Percentiles rank a stretch among this genome's conserved stretches.
phyloP scores from a whole-genome alignment of 1,140 invertebrate genomes.

The Lordiphosa mommai region DNA sequence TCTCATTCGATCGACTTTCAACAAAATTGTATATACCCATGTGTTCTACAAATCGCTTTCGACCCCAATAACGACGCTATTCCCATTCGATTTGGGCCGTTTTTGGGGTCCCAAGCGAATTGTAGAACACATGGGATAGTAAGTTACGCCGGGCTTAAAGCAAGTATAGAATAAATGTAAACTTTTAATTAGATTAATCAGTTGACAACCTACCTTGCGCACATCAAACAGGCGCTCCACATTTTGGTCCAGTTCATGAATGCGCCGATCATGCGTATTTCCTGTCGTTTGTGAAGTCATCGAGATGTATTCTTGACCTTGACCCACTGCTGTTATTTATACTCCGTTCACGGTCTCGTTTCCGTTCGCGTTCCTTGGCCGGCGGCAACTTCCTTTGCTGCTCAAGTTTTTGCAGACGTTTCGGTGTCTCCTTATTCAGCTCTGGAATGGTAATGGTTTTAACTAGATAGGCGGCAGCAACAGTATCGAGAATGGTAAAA shows the following conservation, averaged over 20 bases:
- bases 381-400: neutral
- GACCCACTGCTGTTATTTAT: neutral
- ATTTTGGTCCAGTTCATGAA: slow-evolving; percentile 55
- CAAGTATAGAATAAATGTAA: no score
- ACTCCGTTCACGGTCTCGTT: neutral
- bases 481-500: neutral
- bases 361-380: neutral
- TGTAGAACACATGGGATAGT: no score
- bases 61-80: no score
- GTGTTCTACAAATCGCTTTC: no score
- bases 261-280: slow-evolving; percentile 43
- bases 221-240: slow-evolving; percentile 53
- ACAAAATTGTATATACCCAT: no score
- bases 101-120: no score
- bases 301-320: neutral
- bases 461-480: neutral
- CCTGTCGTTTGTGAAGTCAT: slow-evolving; percentile 26
- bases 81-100: no score
- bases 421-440: slow-evolving; percentile 29
- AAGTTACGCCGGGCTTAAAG: no score
- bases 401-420: slow-evolving; percentile 4
- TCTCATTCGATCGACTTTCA: no score
- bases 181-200: no score
- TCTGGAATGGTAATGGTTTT: slow-evolving; percentile 32
- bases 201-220: slow-evolving; percentile 42